Percentiles rank a stretch among this genome's conserved stretches.
These are phyloP conservation scores for Noctua janthina DNA, from an alignment of 2,888 invertebrate genomes.

Conservation along the genomic window DNA sequence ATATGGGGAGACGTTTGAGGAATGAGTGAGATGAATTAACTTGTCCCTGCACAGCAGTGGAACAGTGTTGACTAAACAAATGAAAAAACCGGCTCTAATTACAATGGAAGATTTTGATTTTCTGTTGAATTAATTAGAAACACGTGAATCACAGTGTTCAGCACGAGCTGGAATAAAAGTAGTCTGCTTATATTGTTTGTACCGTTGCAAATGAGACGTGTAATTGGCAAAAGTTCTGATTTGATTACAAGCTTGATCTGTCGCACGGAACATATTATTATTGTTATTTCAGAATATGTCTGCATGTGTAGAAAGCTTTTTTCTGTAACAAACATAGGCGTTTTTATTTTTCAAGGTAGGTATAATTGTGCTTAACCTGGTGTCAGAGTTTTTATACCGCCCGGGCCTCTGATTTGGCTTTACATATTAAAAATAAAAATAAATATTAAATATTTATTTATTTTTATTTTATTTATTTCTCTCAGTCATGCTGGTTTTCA, in stretches of 20 bases:
- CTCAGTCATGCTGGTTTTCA: too few relatives aligned
- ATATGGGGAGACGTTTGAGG: neutral
- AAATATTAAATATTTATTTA: too few relatives aligned
- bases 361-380: neutral
- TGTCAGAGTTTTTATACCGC: too few relatives aligned
- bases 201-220: conserved; percentile 54
- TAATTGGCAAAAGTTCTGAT: conserved; percentile 63
- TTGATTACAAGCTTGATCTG: conserved; percentile 53
- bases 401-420: too few relatives aligned
- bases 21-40: too few relatives aligned
- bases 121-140: neutral
- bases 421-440: too few relatives aligned
- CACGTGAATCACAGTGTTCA: neutral
- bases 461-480: too few relatives aligned
- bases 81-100: neutral
- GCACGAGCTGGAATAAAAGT: conserved; percentile 16
- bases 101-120: neutral
- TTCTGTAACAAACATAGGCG: neutral
- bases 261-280: conserved; percentile 32
- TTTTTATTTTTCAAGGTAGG: neutral
- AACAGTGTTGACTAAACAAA: neutral
- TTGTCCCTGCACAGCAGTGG: too few relatives aligned
- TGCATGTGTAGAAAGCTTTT: neutral
- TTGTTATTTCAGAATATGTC: conserved; percentile 37
- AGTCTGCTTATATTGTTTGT: conserved; percentile 51